Evolutionary conservation across 2,113 vertebrate species (phyloP).

Genomic region (Zosterops pallidus): DNA sequence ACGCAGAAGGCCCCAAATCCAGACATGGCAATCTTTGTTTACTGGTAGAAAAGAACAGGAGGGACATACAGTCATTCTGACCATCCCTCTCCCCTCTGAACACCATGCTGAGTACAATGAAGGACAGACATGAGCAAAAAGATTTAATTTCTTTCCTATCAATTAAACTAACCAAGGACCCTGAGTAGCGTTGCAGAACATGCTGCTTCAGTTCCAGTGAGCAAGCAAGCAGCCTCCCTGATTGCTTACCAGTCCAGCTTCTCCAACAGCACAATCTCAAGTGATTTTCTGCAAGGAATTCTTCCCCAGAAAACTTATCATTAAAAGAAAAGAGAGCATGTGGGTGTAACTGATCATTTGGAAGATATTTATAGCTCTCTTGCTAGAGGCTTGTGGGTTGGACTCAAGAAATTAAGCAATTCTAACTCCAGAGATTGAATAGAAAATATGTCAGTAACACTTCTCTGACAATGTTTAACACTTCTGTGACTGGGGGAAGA

Average conservation of each 20-base stretch:
- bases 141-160: not conserved
- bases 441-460: not conserved
- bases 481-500: not conserved
- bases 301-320: not conserved
- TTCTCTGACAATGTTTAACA: not conserved
- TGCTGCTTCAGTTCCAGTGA: not conserved
- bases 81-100: not conserved
- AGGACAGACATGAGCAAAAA: not conserved
- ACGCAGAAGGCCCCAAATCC: not conserved
- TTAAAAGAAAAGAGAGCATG: not conserved
- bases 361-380: conserved; percentile 6
- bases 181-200: not conserved
- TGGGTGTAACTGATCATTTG: not conserved
- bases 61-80: not conserved
- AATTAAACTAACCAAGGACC: not conserved
- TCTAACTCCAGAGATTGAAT: not conserved
- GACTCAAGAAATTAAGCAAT: not conserved
- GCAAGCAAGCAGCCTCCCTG: not conserved
- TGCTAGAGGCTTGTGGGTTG: not conserved
- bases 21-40: not conserved
- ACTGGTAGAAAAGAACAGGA: not conserved
- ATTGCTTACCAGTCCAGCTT: not conserved
- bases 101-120: not conserved
- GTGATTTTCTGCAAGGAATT: not conserved
- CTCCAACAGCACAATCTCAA: not conserved